Conservation (phyloP, 1,140 invertebrate genomes). For the Zeugodacus cucurbitae region DNA sequence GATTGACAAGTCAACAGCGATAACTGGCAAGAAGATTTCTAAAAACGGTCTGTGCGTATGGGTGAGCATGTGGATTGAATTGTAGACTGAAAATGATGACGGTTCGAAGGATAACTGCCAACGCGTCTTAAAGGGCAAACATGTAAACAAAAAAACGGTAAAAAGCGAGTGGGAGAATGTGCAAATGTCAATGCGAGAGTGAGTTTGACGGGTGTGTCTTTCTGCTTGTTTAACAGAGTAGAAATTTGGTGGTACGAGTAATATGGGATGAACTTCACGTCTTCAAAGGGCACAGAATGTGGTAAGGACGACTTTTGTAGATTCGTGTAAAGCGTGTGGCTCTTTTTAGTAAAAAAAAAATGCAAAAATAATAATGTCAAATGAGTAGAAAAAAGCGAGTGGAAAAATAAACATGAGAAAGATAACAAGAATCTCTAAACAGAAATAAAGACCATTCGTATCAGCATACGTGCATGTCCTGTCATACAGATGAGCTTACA, state of each 20-base stretch:
- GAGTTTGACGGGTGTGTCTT: neutral
- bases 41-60: neutral
- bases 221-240: neutral
- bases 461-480: neutral
- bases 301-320: neutral
- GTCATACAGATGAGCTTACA: neutral
- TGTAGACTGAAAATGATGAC: neutral
- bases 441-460: neutral
- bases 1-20: slow-evolving; percentile 25
- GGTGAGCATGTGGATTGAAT: neutral
- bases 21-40: neutral
- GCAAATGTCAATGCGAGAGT: neutral
- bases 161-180: neutral
- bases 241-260: neutral
- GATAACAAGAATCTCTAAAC: neutral
- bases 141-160: neutral
- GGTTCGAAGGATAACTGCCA: neutral
- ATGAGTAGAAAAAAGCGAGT: neutral
- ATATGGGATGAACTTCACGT: neutral
- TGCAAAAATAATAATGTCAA: neutral
- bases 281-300: neutral
- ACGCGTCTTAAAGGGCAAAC: neutral
- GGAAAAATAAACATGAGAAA: slow-evolving; percentile 1
- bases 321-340: neutral
- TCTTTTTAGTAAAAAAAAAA: neutral